These are phyloP conservation scores for Caenorhabditis macrosperma DNA, from an alignment of 2,888 invertebrate genomes.

Conservation along the genomic window DNA sequence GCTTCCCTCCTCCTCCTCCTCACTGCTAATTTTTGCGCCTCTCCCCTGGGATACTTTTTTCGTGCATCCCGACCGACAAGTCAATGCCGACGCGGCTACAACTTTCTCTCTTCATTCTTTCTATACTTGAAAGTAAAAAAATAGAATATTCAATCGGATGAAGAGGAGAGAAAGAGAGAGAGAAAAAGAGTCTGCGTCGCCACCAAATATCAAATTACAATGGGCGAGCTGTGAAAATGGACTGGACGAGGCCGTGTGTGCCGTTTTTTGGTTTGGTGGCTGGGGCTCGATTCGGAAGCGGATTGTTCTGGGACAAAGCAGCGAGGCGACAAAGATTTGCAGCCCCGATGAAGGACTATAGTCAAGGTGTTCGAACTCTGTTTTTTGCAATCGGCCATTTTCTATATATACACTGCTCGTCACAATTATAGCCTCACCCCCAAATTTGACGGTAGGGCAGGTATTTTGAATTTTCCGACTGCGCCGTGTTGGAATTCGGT, in stretches of 20 bases:
- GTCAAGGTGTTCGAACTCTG: no score
- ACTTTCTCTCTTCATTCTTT: slow-evolving; percentile 27
- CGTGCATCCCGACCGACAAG: slow-evolving; percentile 8
- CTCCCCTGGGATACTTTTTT: slow-evolving; percentile 34
- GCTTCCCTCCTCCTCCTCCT: background rate
- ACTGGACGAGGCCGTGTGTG: background rate
- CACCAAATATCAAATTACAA: slow-evolving; percentile 52
- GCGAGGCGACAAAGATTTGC: no score
- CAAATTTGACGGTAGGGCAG: no score
- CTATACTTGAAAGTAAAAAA: slow-evolving; percentile 27
- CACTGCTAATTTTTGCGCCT: slow-evolving; percentile 24
- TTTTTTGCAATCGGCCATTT: no score
- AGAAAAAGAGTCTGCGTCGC: slow-evolving; percentile 21
- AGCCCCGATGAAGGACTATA: no score
- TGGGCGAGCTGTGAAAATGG: slow-evolving; percentile 43
- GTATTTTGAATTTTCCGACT: no score
- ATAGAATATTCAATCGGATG: slow-evolving; percentile 41
- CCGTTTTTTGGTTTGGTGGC: background rate
- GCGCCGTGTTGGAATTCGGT: no score
- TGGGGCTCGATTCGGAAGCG: background rate
- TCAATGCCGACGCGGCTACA: slow-evolving; percentile 27
- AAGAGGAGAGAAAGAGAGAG: slow-evolving; percentile 11
- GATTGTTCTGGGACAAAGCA: background rate
- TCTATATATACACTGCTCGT: no score
- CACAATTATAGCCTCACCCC: no score